phyloP scores from a whole-genome alignment of 2,888 invertebrate species.

The Agrotis segetum region DNA sequence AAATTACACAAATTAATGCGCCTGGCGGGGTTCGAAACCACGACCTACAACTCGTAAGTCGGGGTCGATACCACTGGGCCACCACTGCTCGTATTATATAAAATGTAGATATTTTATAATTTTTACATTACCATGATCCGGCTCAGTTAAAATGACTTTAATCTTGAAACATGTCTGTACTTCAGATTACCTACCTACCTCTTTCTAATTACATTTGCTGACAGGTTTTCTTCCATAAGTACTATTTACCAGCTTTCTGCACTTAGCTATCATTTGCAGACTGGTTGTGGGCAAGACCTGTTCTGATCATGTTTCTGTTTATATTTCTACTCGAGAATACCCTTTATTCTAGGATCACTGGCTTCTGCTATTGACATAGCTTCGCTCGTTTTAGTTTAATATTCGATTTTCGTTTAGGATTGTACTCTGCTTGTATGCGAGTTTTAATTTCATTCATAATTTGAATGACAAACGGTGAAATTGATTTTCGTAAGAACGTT shows the following conservation, averaged over 20 bases:
- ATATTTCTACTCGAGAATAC: background rate
- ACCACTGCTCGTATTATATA: no score
- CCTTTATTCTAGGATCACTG: background rate
- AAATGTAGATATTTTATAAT: no score
- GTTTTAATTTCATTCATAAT: no score
- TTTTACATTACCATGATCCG: background rate
- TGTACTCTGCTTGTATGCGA: no score
- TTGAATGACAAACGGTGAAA: no score
- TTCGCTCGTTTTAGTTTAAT: no score
- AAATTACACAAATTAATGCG: no score
- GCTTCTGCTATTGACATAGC: background rate
- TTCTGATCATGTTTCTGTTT: conserved; percentile 15
- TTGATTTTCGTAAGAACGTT: no score
- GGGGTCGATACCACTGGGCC: no score
- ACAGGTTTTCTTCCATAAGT: conserved; percentile 38
- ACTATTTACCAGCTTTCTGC: conserved; percentile 35
- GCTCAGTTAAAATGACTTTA: background rate
- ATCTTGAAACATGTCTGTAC: conserved; percentile 3
- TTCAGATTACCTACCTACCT: background rate
- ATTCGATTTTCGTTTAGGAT: no score
- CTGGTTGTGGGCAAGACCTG: conserved; percentile 14
- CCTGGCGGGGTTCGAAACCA: no score
- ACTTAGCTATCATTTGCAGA: conserved; percentile 1
- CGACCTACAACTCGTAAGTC: no score
- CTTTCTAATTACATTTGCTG: conserved; percentile 4